Evolutionary conservation across 2,113 vertebrate species (phyloP), one percentile per base, ranked within the genome.

Genomic region (Pomatostomus ruficeps): DNA sequence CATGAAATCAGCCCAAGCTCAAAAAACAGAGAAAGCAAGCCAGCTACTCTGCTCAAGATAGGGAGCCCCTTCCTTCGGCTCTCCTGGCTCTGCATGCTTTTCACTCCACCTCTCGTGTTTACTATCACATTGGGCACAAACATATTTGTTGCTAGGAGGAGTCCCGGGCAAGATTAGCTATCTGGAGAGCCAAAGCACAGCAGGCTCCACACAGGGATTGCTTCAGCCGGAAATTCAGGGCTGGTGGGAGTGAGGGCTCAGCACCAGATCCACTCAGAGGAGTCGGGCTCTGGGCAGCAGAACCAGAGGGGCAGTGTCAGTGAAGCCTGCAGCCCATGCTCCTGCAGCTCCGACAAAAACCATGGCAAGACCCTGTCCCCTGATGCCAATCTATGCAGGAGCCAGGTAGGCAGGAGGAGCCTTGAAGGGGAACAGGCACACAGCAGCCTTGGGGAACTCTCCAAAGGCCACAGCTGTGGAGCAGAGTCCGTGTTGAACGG

Each of bases 101-200:
- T 82, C 14, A 79, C 74, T 92, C 86, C 90, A 40, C 77, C 90
- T 92, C 89, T 40, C 1, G 0, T 90, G 89, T 96, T 96, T 96
- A 94, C 94, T 96, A 91, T 91, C 91, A 81, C 29, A 12, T 70
- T 88, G 89, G 86, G 91, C 91, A 93, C 93, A 96, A 96, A 94
- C 70, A 81, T 71, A 40, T 54, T 80, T 84, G 95, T 94, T 97
- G 94, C 92, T 96, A 96, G 96, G 96, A 95, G 87, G 80, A 72
- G 65, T n/a, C 70, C 42, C 2, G 35, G 68, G 75, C 93, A 91
- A 91, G 68, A 88, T 81, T 29, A 78, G 67, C 55, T 77, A 52
- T 40, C 78, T 62, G 1, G 1, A 88, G 84, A 82, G 75, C 75
- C 85, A 91, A 48, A 88, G 77, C 42, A 68, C 65, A 93, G 88